A percentile compares a stretch with the other conserved stretches of the same genome.
phyloP scores from a whole-genome alignment of 2,113 vertebrate genomes.

The Laterallus jamaicensis region DNA sequence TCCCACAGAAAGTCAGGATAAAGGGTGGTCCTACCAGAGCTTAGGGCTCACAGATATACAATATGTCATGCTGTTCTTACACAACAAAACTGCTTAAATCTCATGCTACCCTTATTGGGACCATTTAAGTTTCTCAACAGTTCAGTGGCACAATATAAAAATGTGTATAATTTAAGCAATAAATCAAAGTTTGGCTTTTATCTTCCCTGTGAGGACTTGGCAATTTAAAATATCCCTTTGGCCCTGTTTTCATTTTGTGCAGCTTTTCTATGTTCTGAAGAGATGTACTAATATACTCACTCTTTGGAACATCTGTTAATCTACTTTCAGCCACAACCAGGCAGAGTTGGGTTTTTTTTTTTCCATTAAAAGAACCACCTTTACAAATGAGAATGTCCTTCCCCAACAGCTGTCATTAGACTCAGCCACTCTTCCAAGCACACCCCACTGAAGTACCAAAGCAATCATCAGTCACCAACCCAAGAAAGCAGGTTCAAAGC shows the following conservation, averaged over 20 bases:
- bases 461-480: not conserved
- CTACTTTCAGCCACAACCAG: not conserved
- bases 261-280: not conserved
- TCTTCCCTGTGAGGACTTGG: not conserved
- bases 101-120: not conserved
- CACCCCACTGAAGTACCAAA: not conserved
- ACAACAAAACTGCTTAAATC: not conserved
- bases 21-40: not conserved
- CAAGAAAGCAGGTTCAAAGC: not conserved
- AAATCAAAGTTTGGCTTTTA: constrained; percentile 26
- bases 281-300: not conserved
- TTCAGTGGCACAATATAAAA: not conserved
- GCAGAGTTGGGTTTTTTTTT: not conserved
- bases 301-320: not conserved
- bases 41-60: not conserved
- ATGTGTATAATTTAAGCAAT: not conserved
- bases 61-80: not conserved
- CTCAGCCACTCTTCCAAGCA: not conserved
- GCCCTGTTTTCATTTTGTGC: not conserved
- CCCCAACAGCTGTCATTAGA: not conserved
- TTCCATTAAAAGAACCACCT: not conserved
- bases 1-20: not conserved
- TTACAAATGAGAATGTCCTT: not conserved
- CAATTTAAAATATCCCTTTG: constrained; percentile 10
- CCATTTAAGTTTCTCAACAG: not conserved